Evolutionary conservation across 1,140 invertebrate species (phyloP), one percentile per base, ranked within the genome.

Genomic region (Drosophila insularis): DNA sequence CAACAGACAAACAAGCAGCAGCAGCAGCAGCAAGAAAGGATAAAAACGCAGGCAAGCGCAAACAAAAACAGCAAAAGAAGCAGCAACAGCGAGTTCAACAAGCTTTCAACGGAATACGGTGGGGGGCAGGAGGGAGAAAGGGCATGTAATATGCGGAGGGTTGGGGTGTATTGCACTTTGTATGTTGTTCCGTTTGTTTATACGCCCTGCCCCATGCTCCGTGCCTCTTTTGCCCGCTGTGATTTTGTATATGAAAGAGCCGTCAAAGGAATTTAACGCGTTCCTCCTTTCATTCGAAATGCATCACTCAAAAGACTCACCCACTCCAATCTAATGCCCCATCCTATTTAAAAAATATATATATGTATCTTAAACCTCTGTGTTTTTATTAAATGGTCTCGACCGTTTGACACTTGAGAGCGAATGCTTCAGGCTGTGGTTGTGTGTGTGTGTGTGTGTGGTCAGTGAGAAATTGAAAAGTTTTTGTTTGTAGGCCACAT

Each of bases 341-440:
- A 63, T 53, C 53, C 21, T 55, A 58, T 55, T 43, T 32, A 27
- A 58, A 65, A 50, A 13, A 13, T 32, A 32, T 10, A 13, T 37
- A 4, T 54, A 63, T 61, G 14, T 62, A 67, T 58, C 71, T 69
- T 80, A 80, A 78, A 80, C 63, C 85, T 81, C 72, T 87, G 71
- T 76, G 32, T 35, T 35, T 11, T 86, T 86, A 87, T 87, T 81
- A 78, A 86, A 86, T 80, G 68, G 68, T 81, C 67, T 56, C 69
- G 39, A 71, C 71, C 72, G 66, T 66, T 68, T 40, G 71, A 53
- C 73, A 74, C 74, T 81, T 81, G 46, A 62, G 37, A 67, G 55
- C 11, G 37, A 67, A 53, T 13, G 74, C 79, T 58, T 50, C 27
- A 67, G 79, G 8, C 62, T 6, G 27, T 27, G 27, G 17, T 32